phyloP scores from a whole-genome alignment of 2,113 vertebrate species.

The Pangasianodon hypophthalmus region DNA sequence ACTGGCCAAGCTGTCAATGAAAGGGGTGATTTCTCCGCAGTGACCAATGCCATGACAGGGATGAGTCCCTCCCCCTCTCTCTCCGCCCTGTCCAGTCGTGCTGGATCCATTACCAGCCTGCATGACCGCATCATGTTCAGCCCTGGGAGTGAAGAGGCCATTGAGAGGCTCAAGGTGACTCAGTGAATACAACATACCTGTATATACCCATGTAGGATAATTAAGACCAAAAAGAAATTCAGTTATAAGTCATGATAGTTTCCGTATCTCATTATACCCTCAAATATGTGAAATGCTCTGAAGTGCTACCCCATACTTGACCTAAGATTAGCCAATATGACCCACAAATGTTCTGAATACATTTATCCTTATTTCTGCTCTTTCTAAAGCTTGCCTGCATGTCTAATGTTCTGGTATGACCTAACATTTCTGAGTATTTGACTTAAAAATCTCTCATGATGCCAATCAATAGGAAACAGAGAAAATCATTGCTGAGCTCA shows the following conservation, averaged over 20 bases:
- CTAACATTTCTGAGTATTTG: background rate
- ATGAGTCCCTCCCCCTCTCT: slow-evolving; percentile 96
- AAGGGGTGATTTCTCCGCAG: slow-evolving; percentile 95
- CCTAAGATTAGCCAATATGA: background rate
- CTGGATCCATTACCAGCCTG: slow-evolving; percentile 90
- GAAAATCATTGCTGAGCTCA: slow-evolving; percentile 97
- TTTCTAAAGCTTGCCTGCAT: too few species aligned
- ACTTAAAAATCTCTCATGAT: slow-evolving; percentile 12
- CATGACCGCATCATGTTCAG: slow-evolving; percentile 95
- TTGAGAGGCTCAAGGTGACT: slow-evolving; percentile 92
- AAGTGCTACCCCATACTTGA: background rate
- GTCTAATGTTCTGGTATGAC: background rate
- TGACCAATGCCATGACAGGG: slow-evolving; percentile 94
- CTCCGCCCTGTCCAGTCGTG: slow-evolving; percentile 89
- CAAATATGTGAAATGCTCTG: background rate
- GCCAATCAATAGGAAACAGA: slow-evolving; percentile 84
- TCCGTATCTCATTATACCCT: background rate
- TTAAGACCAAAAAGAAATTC: background rate
- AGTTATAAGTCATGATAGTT: background rate
- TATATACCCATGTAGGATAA: background rate
- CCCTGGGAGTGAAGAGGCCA: slow-evolving; percentile 93
- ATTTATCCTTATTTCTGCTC: background rate
- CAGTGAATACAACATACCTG: background rate
- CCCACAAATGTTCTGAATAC: background rate
- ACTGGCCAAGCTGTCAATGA: slow-evolving; percentile 79